These are phyloP conservation scores for Clarias platycephalus DNA, from an alignment of 2,797 vertebrate genomes.

Conservation along the genomic window DNA sequence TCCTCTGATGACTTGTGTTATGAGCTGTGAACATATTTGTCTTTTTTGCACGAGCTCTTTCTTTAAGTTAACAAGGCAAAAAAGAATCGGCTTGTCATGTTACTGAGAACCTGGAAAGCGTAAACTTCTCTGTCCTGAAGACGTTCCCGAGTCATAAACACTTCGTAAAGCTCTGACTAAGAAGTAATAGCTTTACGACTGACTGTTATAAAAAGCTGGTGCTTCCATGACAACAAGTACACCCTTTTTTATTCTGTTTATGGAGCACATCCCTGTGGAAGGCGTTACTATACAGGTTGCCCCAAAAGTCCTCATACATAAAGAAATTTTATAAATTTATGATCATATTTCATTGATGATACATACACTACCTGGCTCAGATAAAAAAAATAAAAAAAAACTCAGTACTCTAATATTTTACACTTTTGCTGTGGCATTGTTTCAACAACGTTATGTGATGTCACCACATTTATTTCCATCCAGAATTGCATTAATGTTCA, in stretches of 20 bases:
- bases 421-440: too few relatives aligned
- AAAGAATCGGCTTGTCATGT: neutral
- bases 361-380: too few relatives aligned
- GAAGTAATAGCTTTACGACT: neutral
- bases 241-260: neutral
- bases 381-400: too few relatives aligned
- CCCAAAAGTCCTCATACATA: too few relatives aligned
- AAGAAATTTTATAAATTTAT: too few relatives aligned
- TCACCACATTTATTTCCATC: too few relatives aligned
- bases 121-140: neutral
- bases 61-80: neutral
- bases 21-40: neutral
- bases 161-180: too few relatives aligned
- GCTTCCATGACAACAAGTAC: neutral
- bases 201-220: neutral
- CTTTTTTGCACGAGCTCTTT: neutral
- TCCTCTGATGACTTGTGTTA: neutral
- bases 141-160: constrained; percentile 15
- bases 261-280: neutral
- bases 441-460: too few relatives aligned
- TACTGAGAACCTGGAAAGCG: neutral
- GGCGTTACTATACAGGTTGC: neutral
- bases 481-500: too few relatives aligned
- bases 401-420: too few relatives aligned
- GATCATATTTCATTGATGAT: too few relatives aligned